Base-by-base conservation (phyloP, 2,888 invertebrate species). In the Lasioglossum leucozonium region DNA sequence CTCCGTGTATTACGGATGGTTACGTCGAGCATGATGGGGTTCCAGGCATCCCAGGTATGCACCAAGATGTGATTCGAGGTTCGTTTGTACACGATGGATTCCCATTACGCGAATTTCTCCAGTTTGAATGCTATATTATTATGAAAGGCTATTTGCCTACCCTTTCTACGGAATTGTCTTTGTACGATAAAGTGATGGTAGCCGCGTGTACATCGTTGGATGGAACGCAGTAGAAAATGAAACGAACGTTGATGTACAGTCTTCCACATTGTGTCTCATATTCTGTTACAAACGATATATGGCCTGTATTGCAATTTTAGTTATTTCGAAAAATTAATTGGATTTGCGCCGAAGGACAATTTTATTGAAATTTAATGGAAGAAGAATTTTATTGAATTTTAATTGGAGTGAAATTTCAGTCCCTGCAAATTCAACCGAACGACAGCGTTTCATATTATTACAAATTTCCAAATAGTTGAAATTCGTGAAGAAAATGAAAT, bases 51-150 rank as follows among this genome's bases (percentile, higher is more conserved):
- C 22, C 34, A 62, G 62, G 26, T 65, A 65, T 65, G 65, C 10
- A 18, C 10, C 65, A 16, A 30, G 62, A 62, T 62, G 62, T 16
- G 65, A 65, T 65, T 65, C 65, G 65, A 18, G 22, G 8, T 65
- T 65, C 65, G 65, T 65, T 65, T 34, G 65, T 62, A 30, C 30
- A n/a, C 62, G 30, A 62, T 62, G 62, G 30, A 62, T 62, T 62
- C 62, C 62, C 62, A 62, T 62, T 62, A 62, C 62, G 30, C 62
- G 62, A 62, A 30, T 62, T 62, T 62, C 62, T 62, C 16, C 6
- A 16, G 30, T 62, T 62, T 30, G 30, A 62, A 62, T 62, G 62
- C 62, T 30, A 26, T 16, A 30, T 30, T 30, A 62, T 62, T 62
- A 30, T 6, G 62, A 62, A 30, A 26, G 26, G 26, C 30, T 62